Base-by-base conservation (phyloP, 2,888 invertebrate species). In the Yponomeuta plumbellus region DNA sequence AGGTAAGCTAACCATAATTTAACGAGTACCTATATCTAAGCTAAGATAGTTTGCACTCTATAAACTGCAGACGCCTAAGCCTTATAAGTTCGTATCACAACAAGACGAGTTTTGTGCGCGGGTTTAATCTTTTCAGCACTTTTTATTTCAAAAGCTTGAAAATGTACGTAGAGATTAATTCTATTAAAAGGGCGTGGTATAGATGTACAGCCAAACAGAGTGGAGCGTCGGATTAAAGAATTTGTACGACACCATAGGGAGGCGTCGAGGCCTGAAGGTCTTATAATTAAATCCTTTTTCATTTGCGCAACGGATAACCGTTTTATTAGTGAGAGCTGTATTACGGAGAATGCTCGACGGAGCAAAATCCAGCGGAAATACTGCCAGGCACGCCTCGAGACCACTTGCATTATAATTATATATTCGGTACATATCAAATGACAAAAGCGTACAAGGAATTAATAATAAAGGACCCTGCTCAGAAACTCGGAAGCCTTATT, bases 301-400 rank as follows among this genome's bases (percentile, higher is more conserved):
- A 65, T 65, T 65, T 65, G 56, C 57, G 20, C 57, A 64, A 20
- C 11, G 64, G 13, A 44, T 63, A 65, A 17, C 23, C 57, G 34
- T 65, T 65, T 65, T 57, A 65, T 65, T 65, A 65, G 65, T 39
- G 34, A 65, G 62, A 34, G 57, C 57, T 34, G 57, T 34, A 57
- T 56, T 65, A 65, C 23, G 65, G 11, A 22, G 52, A 21, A 20
- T 44, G 64, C 23, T 44, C 64, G 52, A 21, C 64, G 21, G 64
- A 64, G 64, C 21, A 20, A 67, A 67, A 67, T 67, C 67, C 67
- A 58, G 20, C 20, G 44, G 39, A 67, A 56, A 67, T 23, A 20
- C 64, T 59, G 44, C 40, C 22, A 26, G 64, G 64, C 67, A 67
- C 67, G 67, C 17, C 21, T 58, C 57, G 22, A 61, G 44, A 52